These are phyloP conservation scores for Saccopteryx bilineata DNA, from an alignment of 2,113 vertebrate genomes.

Conservation along the genomic window DNA sequence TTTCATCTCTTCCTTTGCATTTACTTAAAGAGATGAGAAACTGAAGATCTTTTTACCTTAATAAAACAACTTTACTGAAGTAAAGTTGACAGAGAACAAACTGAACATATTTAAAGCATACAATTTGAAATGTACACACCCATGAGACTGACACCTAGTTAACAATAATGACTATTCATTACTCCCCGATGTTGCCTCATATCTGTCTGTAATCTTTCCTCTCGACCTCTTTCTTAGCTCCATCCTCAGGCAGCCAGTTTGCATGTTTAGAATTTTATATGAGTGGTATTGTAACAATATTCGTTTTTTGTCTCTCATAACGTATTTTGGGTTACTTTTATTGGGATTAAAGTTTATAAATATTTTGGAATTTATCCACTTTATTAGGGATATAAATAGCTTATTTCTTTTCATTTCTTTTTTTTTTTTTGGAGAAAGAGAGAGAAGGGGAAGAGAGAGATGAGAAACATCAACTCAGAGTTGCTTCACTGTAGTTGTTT, in stretches of 20 bases:
- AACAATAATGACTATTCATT: not conserved
- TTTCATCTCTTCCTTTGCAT: not conserved
- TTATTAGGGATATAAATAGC: not conserved
- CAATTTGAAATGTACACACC: not conserved
- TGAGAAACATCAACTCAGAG: too few relatives aligned
- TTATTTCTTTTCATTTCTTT: slow-evolving; percentile 5
- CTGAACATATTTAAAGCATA: not conserved
- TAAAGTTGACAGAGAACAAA: not conserved
- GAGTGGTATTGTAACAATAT: not conserved
- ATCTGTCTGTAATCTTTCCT: not conserved
- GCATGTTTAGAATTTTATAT: not conserved
- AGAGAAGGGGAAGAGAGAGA: too few relatives aligned
- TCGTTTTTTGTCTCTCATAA: not conserved
- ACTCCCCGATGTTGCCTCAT: not conserved
- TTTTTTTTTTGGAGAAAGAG: not conserved
- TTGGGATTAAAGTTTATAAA: not conserved
- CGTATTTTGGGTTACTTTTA: not conserved
- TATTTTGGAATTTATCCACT: not conserved
- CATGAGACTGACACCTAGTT: not conserved
- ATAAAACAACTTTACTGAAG: not conserved
- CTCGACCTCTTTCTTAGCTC: not conserved
- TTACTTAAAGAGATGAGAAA: slow-evolving; percentile 22
- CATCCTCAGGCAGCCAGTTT: not conserved
- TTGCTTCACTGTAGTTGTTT: too few relatives aligned
- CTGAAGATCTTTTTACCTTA: not conserved